A percentile compares a stretch with the other conserved stretches of the same genome.
phyloP scores from a whole-genome alignment of 2,888 invertebrate species.

The Tineola bisselliella region DNA sequence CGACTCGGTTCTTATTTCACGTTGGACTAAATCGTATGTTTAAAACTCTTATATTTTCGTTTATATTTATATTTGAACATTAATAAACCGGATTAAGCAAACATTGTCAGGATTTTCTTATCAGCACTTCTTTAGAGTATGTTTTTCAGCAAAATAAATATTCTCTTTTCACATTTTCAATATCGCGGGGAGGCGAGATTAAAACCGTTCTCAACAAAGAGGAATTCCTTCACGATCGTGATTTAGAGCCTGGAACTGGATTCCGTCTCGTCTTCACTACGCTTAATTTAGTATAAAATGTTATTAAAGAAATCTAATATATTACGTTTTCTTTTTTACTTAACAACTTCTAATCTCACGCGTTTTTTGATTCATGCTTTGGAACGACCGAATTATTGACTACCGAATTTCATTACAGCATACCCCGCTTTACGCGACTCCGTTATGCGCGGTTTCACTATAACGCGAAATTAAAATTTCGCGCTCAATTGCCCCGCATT shows the following conservation, averaged over 20 bases:
- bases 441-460: too few species aligned
- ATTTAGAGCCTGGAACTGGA: slow-evolving; percentile 4
- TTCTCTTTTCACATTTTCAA: slow-evolving; percentile 4
- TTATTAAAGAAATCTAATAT: background rate
- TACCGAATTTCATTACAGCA: too few species aligned
- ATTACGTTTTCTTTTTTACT: background rate
- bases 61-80: too few species aligned
- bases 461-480: too few species aligned
- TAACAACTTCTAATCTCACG: too few species aligned
- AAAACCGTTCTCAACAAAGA: slow-evolving; percentile 6
- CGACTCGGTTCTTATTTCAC: too few species aligned
- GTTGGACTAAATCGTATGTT: too few species aligned
- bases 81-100: background rate
- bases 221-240: slow-evolving; percentile 10
- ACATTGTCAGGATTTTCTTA: background rate
- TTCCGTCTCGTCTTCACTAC: slow-evolving; percentile 4
- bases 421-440: too few species aligned
- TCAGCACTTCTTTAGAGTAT: background rate
- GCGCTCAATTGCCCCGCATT: too few species aligned
- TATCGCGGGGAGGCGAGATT: background rate
- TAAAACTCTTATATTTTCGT: too few species aligned
- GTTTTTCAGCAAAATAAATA: background rate
- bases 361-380: too few species aligned
- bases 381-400: too few species aligned
- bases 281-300: slow-evolving; percentile 7